Evolutionary conservation across 1,140 invertebrate species (phyloP), one percentile per base, ranked within the genome.

Genomic region (Hirudo medicinalis): DNA sequence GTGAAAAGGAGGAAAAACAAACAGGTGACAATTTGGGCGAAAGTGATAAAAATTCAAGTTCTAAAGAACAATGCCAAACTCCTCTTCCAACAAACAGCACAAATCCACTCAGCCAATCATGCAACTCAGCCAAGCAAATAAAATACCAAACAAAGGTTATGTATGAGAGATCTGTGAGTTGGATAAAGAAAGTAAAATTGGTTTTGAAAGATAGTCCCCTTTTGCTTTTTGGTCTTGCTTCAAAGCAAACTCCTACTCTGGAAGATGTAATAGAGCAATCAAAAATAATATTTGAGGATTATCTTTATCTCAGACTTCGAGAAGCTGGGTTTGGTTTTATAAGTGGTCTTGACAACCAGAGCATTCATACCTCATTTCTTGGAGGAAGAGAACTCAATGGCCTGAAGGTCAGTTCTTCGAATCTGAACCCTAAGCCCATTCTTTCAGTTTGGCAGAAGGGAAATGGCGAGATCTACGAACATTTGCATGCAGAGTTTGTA

Each of bases 231-330:
- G 22, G 22, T 63, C 57, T 63, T 63, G 22, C 29, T 32, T 63
- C 57, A 63, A 63, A 63, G 17, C 29, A 22, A 25, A 25, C 57
- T 32, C 57, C 22, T 63, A 25, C 29, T 11, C 19, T 63, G 22
- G 22, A 22, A 22, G 29, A 22, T 63, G 22, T 32, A 22, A 22
- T 13, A 63, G 22, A 63, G 11, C 22, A 25, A 63, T 22, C 22
- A 13, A 63, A 32, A 63, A 63, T 63, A 63, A 63, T 63, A 22
- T 63, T 63, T 32, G 57, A 63, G 29, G 57, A 63, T 32, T 63
- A 25, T 20, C 9, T 63, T 32, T 63, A 63, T 32, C 3, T 63
- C 57, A 22, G 57, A 25, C 57, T 63, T 22, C 22, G 29, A 63
- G 57, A 63, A 63, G 57, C 57, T 32, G 57, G 22, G 6, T 63